Evolutionary conservation across 2,113 vertebrate genomes (phyloP).

Genomic region (Thalassarche chlororhynchos): DNA sequence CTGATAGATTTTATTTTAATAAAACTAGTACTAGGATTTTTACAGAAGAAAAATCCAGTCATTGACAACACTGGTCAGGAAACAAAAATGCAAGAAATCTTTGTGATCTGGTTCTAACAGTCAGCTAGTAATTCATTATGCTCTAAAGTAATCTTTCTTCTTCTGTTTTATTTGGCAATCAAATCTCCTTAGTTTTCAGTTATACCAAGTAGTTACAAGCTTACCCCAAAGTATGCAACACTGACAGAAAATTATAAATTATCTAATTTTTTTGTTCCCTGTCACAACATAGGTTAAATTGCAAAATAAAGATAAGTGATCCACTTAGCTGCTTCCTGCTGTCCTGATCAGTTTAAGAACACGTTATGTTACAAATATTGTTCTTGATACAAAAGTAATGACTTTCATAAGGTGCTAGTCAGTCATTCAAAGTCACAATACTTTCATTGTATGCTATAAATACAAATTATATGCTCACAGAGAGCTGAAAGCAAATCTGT

Average conservation of each 20-base stretch:
- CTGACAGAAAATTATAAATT: slow-evolving; percentile 61
- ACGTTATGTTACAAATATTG: slow-evolving; percentile 43
- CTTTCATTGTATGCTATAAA: slow-evolving; percentile 23
- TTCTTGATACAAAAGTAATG: slow-evolving; percentile 53
- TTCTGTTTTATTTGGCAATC: slow-evolving; percentile 34
- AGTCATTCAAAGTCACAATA: slow-evolving; percentile 65
- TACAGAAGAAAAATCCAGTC: slow-evolving; percentile 57
- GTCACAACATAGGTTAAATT: slow-evolving; percentile 68
- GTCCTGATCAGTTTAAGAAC: slow-evolving; percentile 70
- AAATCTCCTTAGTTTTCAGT: not conserved
- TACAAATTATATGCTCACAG: slow-evolving; percentile 29
- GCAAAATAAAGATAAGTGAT: slow-evolving; percentile 75
- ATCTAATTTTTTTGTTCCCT: slow-evolving; percentile 54
- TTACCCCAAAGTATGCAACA: slow-evolving; percentile 47
- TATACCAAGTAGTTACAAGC: slow-evolving; percentile 38
- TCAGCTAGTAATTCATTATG: slow-evolving; percentile 5
- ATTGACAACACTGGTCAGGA: slow-evolving; percentile 75
- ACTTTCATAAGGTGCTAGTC: slow-evolving; percentile 64
- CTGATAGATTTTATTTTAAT: slow-evolving; percentile 86
- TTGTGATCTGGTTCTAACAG: slow-evolving; percentile 55
- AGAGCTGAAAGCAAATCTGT: slow-evolving; percentile 59
- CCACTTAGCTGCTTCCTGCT: slow-evolving; percentile 63
- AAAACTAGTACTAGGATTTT: slow-evolving; percentile 66
- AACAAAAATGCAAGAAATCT: slow-evolving; percentile 85
- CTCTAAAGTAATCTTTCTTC: slow-evolving; percentile 50